A percentile compares a stretch with the other conserved stretches of the same genome.
These are phyloP conservation scores for Passer montanus DNA, from an alignment of 2,113 vertebrate genomes.

Conservation along the genomic window DNA sequence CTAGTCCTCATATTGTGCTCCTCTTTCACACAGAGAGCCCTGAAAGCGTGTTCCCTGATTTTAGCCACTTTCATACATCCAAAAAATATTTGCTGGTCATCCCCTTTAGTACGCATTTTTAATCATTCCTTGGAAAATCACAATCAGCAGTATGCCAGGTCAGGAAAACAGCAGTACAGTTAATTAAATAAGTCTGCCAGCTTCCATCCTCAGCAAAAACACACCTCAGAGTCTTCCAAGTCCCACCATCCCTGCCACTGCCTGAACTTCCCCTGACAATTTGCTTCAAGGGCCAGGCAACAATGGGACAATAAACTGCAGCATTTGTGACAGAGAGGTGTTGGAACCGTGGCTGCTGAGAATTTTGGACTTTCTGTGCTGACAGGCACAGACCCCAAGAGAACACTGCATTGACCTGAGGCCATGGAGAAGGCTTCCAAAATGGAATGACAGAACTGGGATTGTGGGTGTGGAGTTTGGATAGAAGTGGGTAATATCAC, in stretches of 20 bases:
- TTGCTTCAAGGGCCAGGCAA: background rate
- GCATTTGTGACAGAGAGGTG: background rate
- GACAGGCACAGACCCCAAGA: background rate
- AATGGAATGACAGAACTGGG: background rate
- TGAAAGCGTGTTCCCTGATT: background rate
- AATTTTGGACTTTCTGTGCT: background rate
- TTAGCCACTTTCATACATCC: background rate
- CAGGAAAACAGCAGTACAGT: background rate
- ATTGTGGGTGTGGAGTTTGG: background rate
- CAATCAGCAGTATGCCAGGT: background rate
- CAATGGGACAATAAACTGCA: background rate
- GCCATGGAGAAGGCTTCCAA: background rate
- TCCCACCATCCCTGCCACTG: background rate
- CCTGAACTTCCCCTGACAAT: no score
- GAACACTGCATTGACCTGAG: background rate
- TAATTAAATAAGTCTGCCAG: background rate
- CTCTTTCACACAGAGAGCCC: background rate
- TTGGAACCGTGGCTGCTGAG: background rate
- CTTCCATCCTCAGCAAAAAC: background rate
- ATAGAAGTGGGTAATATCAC: background rate
- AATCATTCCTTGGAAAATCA: background rate
- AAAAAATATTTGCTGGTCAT: background rate
- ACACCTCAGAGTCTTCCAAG: background rate
- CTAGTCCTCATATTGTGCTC: rapidly evolving
- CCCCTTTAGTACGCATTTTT: background rate